phyloP scores from a whole-genome alignment of 2,113 vertebrate genomes.

The Phylloscopus trochiloides region DNA sequence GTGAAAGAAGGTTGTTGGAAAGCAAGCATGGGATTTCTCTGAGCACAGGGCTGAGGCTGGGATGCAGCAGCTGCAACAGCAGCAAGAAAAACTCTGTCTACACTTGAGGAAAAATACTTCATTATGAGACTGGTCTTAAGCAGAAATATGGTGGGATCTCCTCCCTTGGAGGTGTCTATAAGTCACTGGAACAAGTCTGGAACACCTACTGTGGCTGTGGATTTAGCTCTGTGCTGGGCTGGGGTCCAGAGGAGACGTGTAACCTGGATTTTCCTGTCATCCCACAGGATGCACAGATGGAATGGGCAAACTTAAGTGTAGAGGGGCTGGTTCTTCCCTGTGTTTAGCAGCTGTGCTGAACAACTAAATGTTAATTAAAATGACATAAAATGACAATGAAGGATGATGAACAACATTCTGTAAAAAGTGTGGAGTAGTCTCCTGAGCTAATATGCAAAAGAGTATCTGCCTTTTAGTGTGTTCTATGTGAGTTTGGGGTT shows the following conservation, averaged over 20 bases:
- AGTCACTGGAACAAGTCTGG: neutral
- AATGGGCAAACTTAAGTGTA: neutral
- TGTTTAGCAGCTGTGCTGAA: neutral
- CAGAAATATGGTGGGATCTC: neutral
- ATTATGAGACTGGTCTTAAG: neutral
- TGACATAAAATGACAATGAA: neutral
- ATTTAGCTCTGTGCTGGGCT: neutral
- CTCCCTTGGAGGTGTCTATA: neutral
- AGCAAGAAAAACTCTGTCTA: neutral
- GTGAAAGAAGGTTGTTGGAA: neutral
- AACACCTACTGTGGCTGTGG: neutral
- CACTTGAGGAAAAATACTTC: neutral
- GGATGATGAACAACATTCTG: neutral
- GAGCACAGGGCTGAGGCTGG: neutral
- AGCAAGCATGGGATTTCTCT: neutral
- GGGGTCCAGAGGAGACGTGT: neutral
- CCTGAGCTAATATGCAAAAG: neutral
- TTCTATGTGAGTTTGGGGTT: neutral
- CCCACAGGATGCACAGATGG: neutral
- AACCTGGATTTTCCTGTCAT: neutral
- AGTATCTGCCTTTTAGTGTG: neutral
- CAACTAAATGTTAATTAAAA: neutral
- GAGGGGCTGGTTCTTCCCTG: neutral
- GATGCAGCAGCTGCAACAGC: neutral
- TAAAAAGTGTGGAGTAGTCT: neutral